Conservation (phyloP, 1,140 invertebrate genomes). For the Saccostrea echinata region DNA sequence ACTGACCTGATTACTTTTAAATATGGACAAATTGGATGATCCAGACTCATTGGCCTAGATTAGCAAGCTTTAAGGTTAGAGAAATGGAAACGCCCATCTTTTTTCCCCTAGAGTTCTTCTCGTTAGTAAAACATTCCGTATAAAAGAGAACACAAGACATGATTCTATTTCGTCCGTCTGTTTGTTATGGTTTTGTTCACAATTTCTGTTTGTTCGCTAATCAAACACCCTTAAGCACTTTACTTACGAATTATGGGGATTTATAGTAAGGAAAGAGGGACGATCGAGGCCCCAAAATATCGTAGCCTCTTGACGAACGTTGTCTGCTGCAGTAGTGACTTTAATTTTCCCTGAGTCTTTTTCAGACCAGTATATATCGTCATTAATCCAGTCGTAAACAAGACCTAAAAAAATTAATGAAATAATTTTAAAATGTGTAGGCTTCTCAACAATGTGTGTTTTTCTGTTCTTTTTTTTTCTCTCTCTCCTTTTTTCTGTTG, state of each 20-base stretch:
- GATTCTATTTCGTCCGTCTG: too few species aligned
- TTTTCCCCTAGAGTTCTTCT: neutral
- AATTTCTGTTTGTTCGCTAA: neutral
- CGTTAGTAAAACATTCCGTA: too few species aligned
- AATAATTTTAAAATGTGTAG: too few species aligned
- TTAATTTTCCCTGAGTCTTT: constrained; percentile 13
- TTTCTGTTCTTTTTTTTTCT: too few species aligned
- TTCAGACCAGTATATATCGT: constrained; percentile 41
- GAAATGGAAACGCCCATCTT: neutral
- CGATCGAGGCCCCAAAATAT: constrained; percentile 1
- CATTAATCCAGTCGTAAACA: constrained; percentile 26
- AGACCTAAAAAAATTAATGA: neutral
- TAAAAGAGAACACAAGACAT: too few species aligned
- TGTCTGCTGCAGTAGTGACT: neutral
- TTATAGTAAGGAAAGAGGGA: neutral
- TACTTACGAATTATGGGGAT: constrained; percentile 44
- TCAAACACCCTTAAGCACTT: neutral
- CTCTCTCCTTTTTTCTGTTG: too few species aligned
- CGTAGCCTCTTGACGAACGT: neutral
- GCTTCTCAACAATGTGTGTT: too few species aligned
- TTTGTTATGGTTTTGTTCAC: neutral
- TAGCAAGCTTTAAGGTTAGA: neutral
- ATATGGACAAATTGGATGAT: constrained; percentile 15
- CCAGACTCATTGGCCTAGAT: neutral
- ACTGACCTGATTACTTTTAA: constrained; percentile 24